A percentile compares a stretch with the other conserved stretches of the same genome.
Conservation (phyloP, 2,888 invertebrate species). For the Mellilla xanthometata region DNA sequence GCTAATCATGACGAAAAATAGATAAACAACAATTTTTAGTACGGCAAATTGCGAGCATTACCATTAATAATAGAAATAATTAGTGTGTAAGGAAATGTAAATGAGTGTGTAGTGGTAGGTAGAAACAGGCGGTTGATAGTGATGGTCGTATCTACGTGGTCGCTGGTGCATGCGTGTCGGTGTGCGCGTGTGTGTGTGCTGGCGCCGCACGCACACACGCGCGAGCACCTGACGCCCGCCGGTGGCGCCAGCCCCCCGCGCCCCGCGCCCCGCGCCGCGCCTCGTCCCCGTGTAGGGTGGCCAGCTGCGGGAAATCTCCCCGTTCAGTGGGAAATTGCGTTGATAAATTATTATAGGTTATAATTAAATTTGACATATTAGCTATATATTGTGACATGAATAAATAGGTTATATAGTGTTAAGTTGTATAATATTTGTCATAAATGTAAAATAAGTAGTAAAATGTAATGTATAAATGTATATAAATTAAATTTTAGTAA, state of each 20-base stretch:
- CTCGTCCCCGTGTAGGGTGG: slow-evolving; percentile 38
- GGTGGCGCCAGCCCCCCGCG: slow-evolving; percentile 65
- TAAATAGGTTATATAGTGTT: no score
- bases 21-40: slow-evolving; percentile 1
- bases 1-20: not conserved
- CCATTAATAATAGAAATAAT: slow-evolving; percentile 5
- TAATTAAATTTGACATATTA: no score
- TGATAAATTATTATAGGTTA: no score
- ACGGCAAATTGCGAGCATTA: not conserved
- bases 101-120: slow-evolving; percentile 22
- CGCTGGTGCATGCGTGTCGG: slow-evolving; percentile 30
- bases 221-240: slow-evolving; percentile 76
- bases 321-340: no score
- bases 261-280: slow-evolving; percentile 33
- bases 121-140: slow-evolving; percentile 10
- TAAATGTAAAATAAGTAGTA: no score
- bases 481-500: no score
- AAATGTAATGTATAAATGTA: no score
- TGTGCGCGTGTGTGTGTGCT: slow-evolving; percentile 21
- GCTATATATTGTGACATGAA: no score
- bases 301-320: slow-evolving; percentile 35
- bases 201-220: slow-evolving; percentile 79
- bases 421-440: no score
- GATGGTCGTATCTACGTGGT: slow-evolving; percentile 35
- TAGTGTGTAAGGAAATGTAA: slow-evolving; percentile 8